Evolutionary conservation across 2,888 invertebrate genomes (phyloP), one percentile per base, ranked within the genome.

Genomic region (Torymus tubicola): DNA sequence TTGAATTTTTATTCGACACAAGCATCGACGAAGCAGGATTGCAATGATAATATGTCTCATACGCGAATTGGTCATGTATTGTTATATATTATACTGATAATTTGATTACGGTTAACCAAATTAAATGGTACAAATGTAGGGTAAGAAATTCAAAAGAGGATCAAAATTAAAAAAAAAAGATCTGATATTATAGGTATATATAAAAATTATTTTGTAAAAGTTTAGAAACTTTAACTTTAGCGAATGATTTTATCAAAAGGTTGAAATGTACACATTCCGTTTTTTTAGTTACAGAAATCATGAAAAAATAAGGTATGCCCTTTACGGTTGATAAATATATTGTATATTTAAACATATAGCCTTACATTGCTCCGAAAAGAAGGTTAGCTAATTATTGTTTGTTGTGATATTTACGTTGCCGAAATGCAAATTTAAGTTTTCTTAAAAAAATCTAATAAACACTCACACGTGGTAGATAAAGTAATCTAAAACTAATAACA

Each of bases 81-180:
- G 11, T 3, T 14, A 52, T 14, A 42, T 57, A 42, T n/a, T 69
- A 63, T 42, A 14, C n/a, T 52, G 5, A 70, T 64, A 13, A 50
- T 58, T 70, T 50, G 5, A 70, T 64, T 68, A 14, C 52, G 12
- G 58, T 14, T 60, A 60, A 60, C 16, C 60, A 61, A 50, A n/a
- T 75, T 65, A 60, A 63, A 57, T 50, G 52, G 61, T 69, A 55
- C 52, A 69, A 70, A 77, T 12, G 50, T 63, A 57, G 63, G 8
- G 13, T 73, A 73, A 73, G 73, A 64, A 58, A 58, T 58, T 70
- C 52, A 16, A 52, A 65, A 1, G 53, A 14, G 5, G n/a, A 64
- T 57, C 31, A 31, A 31, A 31, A 1, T 31, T 31, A 5, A 5
- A 8, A 31, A 31, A 31, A 31, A 31, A 31, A n/a, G 31, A 31